Evolutionary conservation across 2,888 invertebrate genomes (phyloP).

Genomic region (Apodemia duryi): DNA sequence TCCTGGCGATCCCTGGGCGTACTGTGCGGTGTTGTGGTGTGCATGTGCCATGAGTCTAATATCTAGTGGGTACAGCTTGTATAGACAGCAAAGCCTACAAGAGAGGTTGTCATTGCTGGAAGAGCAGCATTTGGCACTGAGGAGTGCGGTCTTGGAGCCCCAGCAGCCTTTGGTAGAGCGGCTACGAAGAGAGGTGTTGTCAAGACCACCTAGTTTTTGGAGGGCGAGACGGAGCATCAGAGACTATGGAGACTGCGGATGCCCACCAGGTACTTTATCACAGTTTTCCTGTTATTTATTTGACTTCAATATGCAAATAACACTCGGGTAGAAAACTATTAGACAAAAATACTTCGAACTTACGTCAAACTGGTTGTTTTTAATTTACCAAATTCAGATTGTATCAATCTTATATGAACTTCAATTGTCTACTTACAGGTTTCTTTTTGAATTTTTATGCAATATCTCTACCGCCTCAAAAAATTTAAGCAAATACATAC

Average conservation of each 20-base stretch:
- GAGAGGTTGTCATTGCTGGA: slow-evolving; percentile 74
- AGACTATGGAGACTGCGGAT: slow-evolving; percentile 83
- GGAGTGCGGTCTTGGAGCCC: slow-evolving; percentile 73
- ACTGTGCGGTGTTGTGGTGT: slow-evolving; percentile 80
- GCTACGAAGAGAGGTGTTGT: slow-evolving; percentile 73
- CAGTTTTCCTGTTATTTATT: too few species aligned
- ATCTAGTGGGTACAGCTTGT: slow-evolving; percentile 80
- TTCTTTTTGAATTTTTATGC: too few species aligned
- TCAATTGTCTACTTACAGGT: too few species aligned
- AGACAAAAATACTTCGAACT: too few species aligned
- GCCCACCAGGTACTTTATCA: slow-evolving; percentile 82
- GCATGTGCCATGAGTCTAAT: slow-evolving; percentile 82
- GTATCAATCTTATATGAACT: too few species aligned
- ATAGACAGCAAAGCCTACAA: slow-evolving; percentile 77
- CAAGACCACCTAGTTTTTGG: slow-evolving; percentile 56
- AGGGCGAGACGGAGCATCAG: slow-evolving; percentile 67
- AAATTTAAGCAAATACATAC: too few species aligned
- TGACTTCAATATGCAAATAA: not conserved
- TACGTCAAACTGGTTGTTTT: too few species aligned
- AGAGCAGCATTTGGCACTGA: slow-evolving; percentile 74
- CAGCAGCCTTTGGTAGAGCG: slow-evolving; percentile 76
- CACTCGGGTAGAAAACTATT: not conserved
- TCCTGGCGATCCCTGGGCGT: slow-evolving; percentile 63
- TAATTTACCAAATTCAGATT: too few species aligned
- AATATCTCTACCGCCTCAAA: too few species aligned